Evolutionary conservation across 2,113 vertebrate genomes (phyloP).

Genomic region (Psophia crepitans): DNA sequence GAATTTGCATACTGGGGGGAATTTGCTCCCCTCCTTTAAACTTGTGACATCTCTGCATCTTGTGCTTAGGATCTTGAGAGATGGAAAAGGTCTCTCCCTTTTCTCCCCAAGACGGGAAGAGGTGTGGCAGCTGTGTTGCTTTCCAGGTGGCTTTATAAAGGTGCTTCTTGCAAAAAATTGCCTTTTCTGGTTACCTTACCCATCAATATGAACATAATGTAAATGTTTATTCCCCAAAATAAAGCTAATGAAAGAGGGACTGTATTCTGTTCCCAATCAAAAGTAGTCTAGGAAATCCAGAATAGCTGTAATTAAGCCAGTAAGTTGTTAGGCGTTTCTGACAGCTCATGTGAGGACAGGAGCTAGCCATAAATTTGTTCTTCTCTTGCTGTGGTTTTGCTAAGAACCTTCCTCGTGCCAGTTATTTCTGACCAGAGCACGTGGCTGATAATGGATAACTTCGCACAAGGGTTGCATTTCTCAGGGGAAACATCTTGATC

Average conservation of each 20-base stretch:
- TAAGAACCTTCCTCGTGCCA: background rate
- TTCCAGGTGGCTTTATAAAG: background rate
- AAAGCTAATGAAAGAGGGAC: background rate
- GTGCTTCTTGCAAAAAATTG: background rate
- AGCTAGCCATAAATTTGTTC: background rate
- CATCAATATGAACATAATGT: background rate
- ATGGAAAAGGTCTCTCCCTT: background rate
- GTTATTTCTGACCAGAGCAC: background rate
- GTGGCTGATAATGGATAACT: background rate
- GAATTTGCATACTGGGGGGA: too few relatives aligned
- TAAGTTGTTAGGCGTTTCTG: constrained; percentile 9
- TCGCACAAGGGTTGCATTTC: background rate
- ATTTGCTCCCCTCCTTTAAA: background rate
- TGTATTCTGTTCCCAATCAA: background rate
- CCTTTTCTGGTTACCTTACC: background rate
- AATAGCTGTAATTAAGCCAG: background rate
- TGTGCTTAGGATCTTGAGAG: background rate
- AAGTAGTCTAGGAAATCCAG: background rate
- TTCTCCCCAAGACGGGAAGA: background rate
- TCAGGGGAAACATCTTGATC: background rate
- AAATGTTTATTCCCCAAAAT: background rate
- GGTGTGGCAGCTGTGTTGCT: background rate
- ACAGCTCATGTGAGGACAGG: background rate
- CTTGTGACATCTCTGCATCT: background rate
- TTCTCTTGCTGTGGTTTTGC: background rate